A percentile compares a stretch with the other conserved stretches of the same genome.
Conservation (phyloP, 2,113 vertebrate genomes). For the Morone saxatilis region DNA sequence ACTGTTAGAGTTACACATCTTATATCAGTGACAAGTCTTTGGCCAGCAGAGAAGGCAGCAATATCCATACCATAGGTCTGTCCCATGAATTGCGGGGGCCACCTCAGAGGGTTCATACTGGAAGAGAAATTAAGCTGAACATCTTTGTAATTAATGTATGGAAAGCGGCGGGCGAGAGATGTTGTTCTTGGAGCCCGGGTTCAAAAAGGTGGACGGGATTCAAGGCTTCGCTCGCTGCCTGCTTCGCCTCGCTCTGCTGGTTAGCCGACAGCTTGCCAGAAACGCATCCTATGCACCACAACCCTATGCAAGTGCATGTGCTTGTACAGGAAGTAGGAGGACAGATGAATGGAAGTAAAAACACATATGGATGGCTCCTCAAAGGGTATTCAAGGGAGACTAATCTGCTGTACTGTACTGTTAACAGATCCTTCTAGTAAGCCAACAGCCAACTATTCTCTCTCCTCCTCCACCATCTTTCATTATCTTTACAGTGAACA, state of each 20-base stretch:
- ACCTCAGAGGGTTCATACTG: constrained; percentile 49
- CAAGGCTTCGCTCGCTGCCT: constrained; percentile 44
- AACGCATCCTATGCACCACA: not conserved
- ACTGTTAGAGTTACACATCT: constrained; percentile 53
- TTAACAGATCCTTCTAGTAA: constrained; percentile 42
- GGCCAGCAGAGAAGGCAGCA: constrained; percentile 16
- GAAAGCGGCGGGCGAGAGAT: constrained; percentile 60
- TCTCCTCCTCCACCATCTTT: constrained; percentile 22
- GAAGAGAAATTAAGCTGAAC: constrained; percentile 67
- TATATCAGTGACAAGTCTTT: constrained; percentile 51
- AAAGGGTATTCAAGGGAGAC: constrained; percentile 40
- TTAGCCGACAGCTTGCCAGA: constrained; percentile 29
- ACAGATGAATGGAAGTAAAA: not conserved
- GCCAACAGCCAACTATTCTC: constrained; percentile 34
- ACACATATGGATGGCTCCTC: constrained; percentile 18
- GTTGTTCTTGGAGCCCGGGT: constrained; percentile 69
- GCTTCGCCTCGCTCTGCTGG: constrained; percentile 36
- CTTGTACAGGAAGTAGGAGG: not conserved
- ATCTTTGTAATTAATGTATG: constrained; percentile 69
- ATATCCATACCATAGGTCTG: constrained; percentile 1
- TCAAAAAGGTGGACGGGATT: constrained; percentile 59
- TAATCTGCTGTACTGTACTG: constrained; percentile 38
- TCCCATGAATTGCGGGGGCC: constrained; percentile 22
- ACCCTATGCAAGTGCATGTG: not conserved
- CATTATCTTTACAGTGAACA: constrained; percentile 46